Percentiles rank a stretch among this genome's conserved stretches.
Evolutionary conservation across 2,888 invertebrate genomes (phyloP).

Genomic region (Drosophila neotestacea): DNA sequence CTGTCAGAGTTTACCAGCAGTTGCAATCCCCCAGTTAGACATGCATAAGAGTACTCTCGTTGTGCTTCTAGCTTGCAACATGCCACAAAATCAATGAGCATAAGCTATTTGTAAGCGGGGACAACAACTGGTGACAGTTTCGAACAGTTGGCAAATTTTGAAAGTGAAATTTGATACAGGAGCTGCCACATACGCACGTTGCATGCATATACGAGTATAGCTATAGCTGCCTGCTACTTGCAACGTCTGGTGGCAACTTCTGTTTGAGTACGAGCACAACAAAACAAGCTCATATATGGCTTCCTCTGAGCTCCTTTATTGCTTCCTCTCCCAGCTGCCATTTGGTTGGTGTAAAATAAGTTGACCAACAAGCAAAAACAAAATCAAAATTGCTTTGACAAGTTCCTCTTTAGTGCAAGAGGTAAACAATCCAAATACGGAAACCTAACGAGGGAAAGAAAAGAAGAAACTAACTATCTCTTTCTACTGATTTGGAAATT

Average conservation of each 20-base stretch:
- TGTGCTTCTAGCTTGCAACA: conserved; percentile 49
- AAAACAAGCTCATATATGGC: conserved; percentile 43
- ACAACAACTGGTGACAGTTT: conserved; percentile 57
- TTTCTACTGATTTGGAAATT: no score
- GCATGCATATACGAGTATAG: conserved; percentile 13
- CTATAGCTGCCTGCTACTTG: conserved; percentile 18
- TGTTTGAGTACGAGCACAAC: conserved; percentile 18
- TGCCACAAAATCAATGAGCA: conserved; percentile 78
- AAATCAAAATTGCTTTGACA: conserved; percentile 53
- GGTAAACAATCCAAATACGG: background rate
- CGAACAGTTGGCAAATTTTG: conserved; percentile 68
- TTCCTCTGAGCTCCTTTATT: conserved; percentile 48
- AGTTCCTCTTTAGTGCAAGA: conserved; percentile 18
- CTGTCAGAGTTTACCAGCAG: conserved; percentile 30
- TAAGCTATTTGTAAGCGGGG: conserved; percentile 60
- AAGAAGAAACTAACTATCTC: background rate
- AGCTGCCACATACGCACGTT: conserved; percentile 44
- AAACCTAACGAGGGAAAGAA: no score
- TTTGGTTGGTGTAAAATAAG: conserved; percentile 32
- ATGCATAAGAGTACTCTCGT: background rate
- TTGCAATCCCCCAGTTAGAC: conserved; percentile 35
- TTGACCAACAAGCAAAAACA: conserved; percentile 38
- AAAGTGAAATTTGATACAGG: conserved; percentile 66
- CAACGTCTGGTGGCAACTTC: conserved; percentile 54
- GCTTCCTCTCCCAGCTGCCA: conserved; percentile 41